Base-by-base conservation (phyloP, 2,888 invertebrate species). In the Pinctada fucata region DNA sequence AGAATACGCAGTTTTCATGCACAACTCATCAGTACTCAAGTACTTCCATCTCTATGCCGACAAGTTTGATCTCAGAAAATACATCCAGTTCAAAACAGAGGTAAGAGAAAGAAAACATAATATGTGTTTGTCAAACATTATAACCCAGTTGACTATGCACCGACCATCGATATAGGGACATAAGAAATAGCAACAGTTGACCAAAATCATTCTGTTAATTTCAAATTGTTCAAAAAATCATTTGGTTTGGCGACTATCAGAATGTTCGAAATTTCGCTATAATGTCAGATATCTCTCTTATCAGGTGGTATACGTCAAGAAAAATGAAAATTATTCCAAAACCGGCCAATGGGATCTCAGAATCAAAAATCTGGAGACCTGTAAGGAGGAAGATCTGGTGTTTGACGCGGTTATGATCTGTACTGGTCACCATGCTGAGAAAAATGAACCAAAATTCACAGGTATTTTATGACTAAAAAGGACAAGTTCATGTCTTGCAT, bases 1-100 rank as follows among this genome's bases (percentile, higher is more conserved):
- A 2, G 89, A 92, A 5, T 92, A 79, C 70, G 91, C 92, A 0
- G 88, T 91, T 76, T 92, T 88, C 80, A 91, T 92, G 91, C 92
- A 92, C 83, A 91, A 92, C 82, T 52, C 85, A 84, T 80, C 82
- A 71, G 89, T 93, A 65, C 79, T 87, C 75, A 83, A 88, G 52
- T 93, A 93, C 75, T 89, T 92, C 73, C 82, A 90, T 4, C 72
- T 84, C 76, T 92, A 91, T 74, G 90, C 88, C 3, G 86, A 91
- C 4, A 75, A 88, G 3, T 91, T 91, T 77, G 83, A 86, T 3
- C 82, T 92, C 3, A 76, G 73, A 52, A 82, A 88, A 49, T 83
- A 90, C 78, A 89, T 92, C 13, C 77, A 82, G 13, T 91, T 90
- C 79, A 76, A 86, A 67, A 87, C 84, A 8, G 89, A 91, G 81